Evolutionary conservation across 2,113 vertebrate genomes (phyloP), one percentile per base, ranked within the genome.

Genomic region (Sturnus vulgaris): DNA sequence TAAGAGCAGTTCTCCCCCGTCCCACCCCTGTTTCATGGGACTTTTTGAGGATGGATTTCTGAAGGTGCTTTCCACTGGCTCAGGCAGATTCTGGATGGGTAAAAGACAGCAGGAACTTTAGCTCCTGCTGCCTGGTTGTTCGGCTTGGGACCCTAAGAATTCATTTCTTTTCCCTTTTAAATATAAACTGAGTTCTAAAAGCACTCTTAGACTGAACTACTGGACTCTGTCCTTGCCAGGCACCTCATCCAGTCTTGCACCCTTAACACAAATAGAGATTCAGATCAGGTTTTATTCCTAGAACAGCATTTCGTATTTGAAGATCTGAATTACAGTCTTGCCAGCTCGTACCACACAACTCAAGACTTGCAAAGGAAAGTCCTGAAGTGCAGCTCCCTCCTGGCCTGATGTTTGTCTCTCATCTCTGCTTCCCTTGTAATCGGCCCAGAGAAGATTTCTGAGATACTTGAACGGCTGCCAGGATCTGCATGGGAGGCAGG

Each of bases 401-500:
- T 5, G 0, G 46, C 50, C 71, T 80, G 37, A 28, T 8, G 0
- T 23, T 60, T 50, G 47, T 68, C 72, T 77, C 50, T 88, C 46
- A 3, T 91, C 75, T 95, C 59, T 0, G 3, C 42, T 85, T 90
- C 78, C 49, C 66, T 61, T 86, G 55, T 60, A 30, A 60, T 92
- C 66, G 79, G 78, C 85, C 53, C 33, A n/a, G 88, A 73, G 84
- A 76, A 85, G 90, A 95, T 93, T 94, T 56, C 85, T 83, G 85
- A 94, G 75, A 88, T 90, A 53, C 18, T 63, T 95, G 93, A 77
- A 28, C 0, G 0, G 59, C 64, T 95, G 94, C 93, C 93, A 95
- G 9, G 13, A 5, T 57, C n/a, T 30, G 72, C 57, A 46, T 21
- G 55, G 78, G 75, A 88, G 85, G 85, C 93, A 82, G 82, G n/a